Evolutionary conservation across 2,888 invertebrate species (phyloP).

Genomic region (Clivina fossor): DNA sequence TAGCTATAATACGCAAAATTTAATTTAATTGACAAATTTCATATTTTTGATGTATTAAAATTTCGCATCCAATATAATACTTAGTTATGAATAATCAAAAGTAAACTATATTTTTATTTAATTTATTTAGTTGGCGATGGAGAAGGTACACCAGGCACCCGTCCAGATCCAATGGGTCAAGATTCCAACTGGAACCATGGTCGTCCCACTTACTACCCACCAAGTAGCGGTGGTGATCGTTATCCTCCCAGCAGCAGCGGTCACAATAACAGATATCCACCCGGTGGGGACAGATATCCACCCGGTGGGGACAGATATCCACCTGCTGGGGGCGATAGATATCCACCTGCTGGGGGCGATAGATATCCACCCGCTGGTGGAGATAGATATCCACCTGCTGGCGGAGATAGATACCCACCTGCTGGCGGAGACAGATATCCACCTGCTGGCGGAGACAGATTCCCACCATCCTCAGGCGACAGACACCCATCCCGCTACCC

Average conservation of each 20-base stretch:
- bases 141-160: slow-evolving; percentile 39
- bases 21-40: no score
- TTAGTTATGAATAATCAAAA: slow-evolving; percentile 6
- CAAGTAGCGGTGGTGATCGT: slow-evolving; percentile 37
- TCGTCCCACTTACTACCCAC: slow-evolving; percentile 35
- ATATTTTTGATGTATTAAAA: no score
- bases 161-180: slow-evolving; percentile 39
- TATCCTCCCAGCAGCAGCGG: slow-evolving; percentile 40
- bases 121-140: slow-evolving; percentile 47
- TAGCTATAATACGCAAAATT: no score
- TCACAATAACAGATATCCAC: slow-evolving; percentile 38
- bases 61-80: slow-evolving; percentile 24
- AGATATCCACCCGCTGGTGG: slow-evolving; percentile 55
- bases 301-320: slow-evolving; percentile 55
- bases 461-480: slow-evolving; percentile 47
- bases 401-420: slow-evolving; percentile 45
- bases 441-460: slow-evolving; percentile 44
- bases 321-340: slow-evolving; percentile 54
- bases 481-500: slow-evolving; percentile 31
- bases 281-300: slow-evolving; percentile 41
- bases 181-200: slow-evolving; percentile 43
- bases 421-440: slow-evolving; percentile 46
- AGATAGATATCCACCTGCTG: slow-evolving; percentile 50
- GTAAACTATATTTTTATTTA: slow-evolving; percentile 13
- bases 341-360: slow-evolving; percentile 52